Percentiles rank a stretch among this genome's conserved stretches.
Evolutionary conservation across 2,113 vertebrate genomes (phyloP).

Genomic region (Microcebus murinus): DNA sequence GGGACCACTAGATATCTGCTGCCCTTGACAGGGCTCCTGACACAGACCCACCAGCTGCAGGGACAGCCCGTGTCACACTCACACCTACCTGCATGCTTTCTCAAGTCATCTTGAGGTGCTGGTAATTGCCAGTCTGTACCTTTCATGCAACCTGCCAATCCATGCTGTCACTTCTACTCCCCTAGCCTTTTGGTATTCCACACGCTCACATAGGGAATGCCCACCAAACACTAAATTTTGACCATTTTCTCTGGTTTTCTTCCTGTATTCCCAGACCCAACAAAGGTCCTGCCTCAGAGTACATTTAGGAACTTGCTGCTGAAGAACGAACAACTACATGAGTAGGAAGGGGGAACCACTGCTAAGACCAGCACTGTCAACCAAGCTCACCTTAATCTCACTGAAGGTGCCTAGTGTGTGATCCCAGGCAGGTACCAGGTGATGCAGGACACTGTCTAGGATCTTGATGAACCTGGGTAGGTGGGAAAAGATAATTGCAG

Average conservation of each 20-base stretch:
- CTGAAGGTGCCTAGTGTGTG: slow-evolving; percentile 96
- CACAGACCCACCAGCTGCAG: no score
- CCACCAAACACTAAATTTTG: not conserved
- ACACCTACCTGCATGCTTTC: not conserved
- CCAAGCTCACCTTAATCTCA: slow-evolving; percentile 92
- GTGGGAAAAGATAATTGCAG: not conserved
- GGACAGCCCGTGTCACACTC: no score
- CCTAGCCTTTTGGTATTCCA: not conserved
- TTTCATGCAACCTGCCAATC: not conserved
- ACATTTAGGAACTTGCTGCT: slow-evolving; percentile 7
- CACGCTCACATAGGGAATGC: not conserved
- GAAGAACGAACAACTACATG: not conserved
- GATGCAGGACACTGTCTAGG: slow-evolving; percentile 93
- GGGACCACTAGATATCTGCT: not conserved
- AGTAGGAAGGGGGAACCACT: not conserved
- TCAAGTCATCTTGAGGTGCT: not conserved
- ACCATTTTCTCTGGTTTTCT: not conserved
- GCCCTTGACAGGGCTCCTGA: not conserved
- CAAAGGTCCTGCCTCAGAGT: not conserved
- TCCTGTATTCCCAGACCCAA: not conserved
- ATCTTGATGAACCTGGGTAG: slow-evolving; percentile 93
- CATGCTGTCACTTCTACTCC: not conserved
- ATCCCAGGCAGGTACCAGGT: slow-evolving; percentile 97
- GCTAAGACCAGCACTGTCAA: not conserved
- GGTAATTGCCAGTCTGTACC: not conserved